Evolutionary conservation across 2,888 invertebrate species (phyloP), one percentile per base, ranked within the genome.

Genomic region (Ectobius pallidus): DNA sequence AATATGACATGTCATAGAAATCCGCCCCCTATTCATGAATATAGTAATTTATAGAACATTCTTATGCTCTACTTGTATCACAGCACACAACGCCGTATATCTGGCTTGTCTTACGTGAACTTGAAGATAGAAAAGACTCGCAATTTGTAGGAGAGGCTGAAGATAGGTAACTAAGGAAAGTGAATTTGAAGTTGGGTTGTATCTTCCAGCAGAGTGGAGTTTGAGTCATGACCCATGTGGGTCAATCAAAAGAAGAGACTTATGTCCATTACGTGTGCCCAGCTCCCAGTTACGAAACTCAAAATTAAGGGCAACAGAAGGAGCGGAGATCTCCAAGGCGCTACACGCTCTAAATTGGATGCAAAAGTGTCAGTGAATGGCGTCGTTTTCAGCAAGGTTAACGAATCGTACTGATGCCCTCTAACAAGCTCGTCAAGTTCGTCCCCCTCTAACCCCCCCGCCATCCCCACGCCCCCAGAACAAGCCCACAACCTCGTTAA

Each of bases 351-450:
- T 72, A 74, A 75, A 75, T 75, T 75, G 75, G 75, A 74, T 72
- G 74, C 74, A 72, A 74, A 75, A 74, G 74, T 71, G 75, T 74
- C 32, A 20, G 52, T 49, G 52, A 49, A 32, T 49, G 55, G 49
- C 52, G 34, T 74, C 70, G 74, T 74, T 75, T 75, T 74, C 75
- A 74, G 74, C 70, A 30, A 58, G 58, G 58, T 72, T 75, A 75
- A 75, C 75, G 75, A 75, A 75, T 75, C 75, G 75, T 63, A 62
- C 72, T 72, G 74, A 73, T 73, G 74, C 69, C 52, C 27, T 71
- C 63, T 75, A 75, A 75, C 75, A 75, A 75, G 75, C 75, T 75
- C 75, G 75, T 75, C 75, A 72, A 42, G 55, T 20, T 52, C 22
- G 18, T 16, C 61, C 22, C 9, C 30, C 27, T n/a, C 30, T 3